Evolutionary conservation across 2,888 invertebrate genomes (phyloP), one percentile per base, ranked within the genome.

Genomic region (Eucera pruinosa): DNA sequence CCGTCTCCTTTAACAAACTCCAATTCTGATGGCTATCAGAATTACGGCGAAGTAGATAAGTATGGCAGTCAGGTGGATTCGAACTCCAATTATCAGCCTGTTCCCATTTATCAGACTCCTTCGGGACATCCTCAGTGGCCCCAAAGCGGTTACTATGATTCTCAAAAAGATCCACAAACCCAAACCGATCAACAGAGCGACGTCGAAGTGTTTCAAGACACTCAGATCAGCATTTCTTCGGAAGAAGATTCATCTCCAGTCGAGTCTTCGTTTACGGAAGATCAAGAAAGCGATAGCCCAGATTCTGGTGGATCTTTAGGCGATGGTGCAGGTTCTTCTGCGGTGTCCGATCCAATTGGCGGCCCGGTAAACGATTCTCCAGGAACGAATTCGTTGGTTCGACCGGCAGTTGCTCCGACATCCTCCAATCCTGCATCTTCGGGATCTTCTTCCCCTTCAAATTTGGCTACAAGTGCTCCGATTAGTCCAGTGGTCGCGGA

Each of bases 131-230:
- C 30, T 9, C 52, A 43, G 15, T 33, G 57, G 58, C 58, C 72
- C 6, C 73, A 80, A 58, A 74, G 72, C 36, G 76, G 81, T 36
- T 72, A 69, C 36, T 67, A 82, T n/a, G 57, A 33, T 11, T 64
- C 58, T 2, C 58, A 13, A 15, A 60, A 47, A 23, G 23, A 58
- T 55, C 69, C 79, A 0, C 27, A 1, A 13, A 25, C 0, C 0
- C 43, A 50, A 27, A 41, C 6, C 15, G 33, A 33, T 25, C 54
- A 43, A n/a, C 64, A 52, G 7, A 61, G 2, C n/a, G 52, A 54
- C 0, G 71, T 88, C 5, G 85, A 90, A 30, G 84, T 91, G 0
- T 79, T 88, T 11, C 90, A 90, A 54, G 87, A 85, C 0, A 90
- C 90, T 4, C 86, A 90, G 15, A 90, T 91, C 33, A 89, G 67